A percentile compares a stretch with the other conserved stretches of the same genome.
Evolutionary conservation across 2,113 vertebrate species (phyloP).

Genomic region (Perognathus longimembris): DNA sequence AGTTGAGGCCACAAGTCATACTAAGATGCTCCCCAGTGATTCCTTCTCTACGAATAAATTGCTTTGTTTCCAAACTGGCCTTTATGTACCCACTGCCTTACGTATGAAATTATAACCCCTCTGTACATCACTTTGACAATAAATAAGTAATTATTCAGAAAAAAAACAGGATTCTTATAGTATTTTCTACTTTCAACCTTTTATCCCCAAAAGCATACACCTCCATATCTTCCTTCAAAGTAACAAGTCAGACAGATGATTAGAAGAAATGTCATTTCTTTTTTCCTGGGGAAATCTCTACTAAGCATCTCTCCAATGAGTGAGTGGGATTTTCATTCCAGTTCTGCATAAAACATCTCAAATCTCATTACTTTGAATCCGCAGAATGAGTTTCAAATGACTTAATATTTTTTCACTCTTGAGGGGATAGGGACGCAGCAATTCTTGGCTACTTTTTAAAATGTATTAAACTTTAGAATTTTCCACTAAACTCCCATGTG

Average conservation of each 20-base stretch:
- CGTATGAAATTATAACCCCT: too few relatives aligned
- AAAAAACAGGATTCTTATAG: not conserved
- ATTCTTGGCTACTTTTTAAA: slow-evolving; percentile 6
- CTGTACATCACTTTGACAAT: too few relatives aligned
- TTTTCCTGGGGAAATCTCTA: slow-evolving; percentile 25
- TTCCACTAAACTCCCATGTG: not conserved
- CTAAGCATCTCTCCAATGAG: not conserved
- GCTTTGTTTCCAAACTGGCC: slow-evolving; percentile 19
- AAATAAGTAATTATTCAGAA: too few relatives aligned
- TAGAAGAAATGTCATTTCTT: not conserved
- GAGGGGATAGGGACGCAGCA: not conserved
- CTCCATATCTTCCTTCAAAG: slow-evolving; percentile 26
- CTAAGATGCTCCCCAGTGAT: not conserved
- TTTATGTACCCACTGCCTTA: too few relatives aligned
- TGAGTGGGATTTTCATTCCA: not conserved
- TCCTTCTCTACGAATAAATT: slow-evolving; percentile 48
- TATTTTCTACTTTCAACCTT: slow-evolving; percentile 24
- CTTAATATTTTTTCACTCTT: not conserved
- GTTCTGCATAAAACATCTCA: slow-evolving; percentile 41
- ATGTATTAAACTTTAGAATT: slow-evolving; percentile 17
- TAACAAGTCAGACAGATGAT: not conserved
- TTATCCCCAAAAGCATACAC: not conserved
- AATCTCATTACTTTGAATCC: slow-evolving; percentile 17
- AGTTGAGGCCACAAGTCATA: too few relatives aligned
- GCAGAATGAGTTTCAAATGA: slow-evolving; percentile 31